Evolutionary conservation across 2,888 invertebrate genomes (phyloP), one percentile per base, ranked within the genome.

Genomic region (Diaperis boleti): DNA sequence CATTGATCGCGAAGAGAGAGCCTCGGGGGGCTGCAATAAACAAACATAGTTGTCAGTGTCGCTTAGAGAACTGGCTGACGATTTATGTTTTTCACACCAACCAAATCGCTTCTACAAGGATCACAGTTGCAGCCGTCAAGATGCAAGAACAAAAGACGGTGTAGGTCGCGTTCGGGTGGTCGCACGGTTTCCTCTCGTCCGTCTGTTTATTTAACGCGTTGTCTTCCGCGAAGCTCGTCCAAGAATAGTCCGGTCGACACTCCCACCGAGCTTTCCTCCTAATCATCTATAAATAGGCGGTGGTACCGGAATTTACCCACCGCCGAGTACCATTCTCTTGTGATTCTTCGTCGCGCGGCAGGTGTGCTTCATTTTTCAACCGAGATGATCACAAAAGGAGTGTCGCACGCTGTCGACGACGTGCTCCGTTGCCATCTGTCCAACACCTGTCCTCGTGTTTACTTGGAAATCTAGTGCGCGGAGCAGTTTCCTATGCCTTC

Each of bases 371-470:
- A 8, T 22, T 29, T 45, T 2, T 22, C 42, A 13, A 20, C 20
- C n/a, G 15, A 11, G 11, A 42, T n/a, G 20, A 45, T 45, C 31
- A 54, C 26, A 42, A 54, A 54, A 54, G 54, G 54, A 54, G 54
- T 54, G 54, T 54, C 54, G 54, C 42, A 54, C 11, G 54, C 54
- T 39, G 26, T 45, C 26, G 17, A 11, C 35, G 52, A 52, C 37
- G 54, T 54, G 42, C 41, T 41, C 54, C 42, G 26, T 52, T 52
- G 52, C 37, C 37, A 22, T 39, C 52, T 52, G 41, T 54, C 54
- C 14, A 54, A 41, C 54, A 54, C 54, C 54, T 54, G 54, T 41
- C 52, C 18, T 17, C 18, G 14, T 20, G 26, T 54, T 54, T 41
- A 41, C 13, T 35, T 26, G 20, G 15, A 14, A 10, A 5, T 17